Conservation (phyloP, 2,888 invertebrate genomes). For the Nysson spinosus region DNA sequence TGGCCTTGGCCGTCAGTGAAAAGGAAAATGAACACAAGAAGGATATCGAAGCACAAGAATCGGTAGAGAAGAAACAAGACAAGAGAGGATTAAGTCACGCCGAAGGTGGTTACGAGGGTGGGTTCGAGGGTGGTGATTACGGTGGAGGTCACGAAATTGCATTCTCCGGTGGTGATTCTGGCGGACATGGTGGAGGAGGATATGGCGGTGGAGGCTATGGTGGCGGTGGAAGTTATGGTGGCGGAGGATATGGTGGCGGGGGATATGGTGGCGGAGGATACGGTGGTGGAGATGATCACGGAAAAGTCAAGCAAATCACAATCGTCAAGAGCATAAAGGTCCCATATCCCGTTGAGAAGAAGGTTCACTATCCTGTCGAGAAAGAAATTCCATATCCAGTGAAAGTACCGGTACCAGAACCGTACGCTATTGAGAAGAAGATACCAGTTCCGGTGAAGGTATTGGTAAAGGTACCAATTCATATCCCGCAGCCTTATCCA, state of each 20-base stretch:
- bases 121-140: slow-evolving; percentile 65
- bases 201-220: slow-evolving; percentile 66
- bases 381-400: slow-evolving; percentile 81
- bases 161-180: no score
- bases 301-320: slow-evolving; percentile 71
- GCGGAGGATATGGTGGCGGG: slow-evolving; percentile 58
- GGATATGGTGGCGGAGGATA: slow-evolving; percentile 46
- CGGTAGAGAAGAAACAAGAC: slow-evolving; percentile 84
- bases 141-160: slow-evolving; percentile 49
- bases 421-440: slow-evolving; percentile 80
- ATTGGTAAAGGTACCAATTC: slow-evolving; percentile 77
- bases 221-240: no score
- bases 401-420: slow-evolving; percentile 78
- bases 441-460: slow-evolving; percentile 75
- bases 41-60: slow-evolving; percentile 25
- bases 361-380: slow-evolving; percentile 83
- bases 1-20: slow-evolving; percentile 64
- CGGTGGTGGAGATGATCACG: slow-evolving; percentile 60
- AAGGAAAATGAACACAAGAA: slow-evolving; percentile 41
- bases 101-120: slow-evolving; percentile 56
- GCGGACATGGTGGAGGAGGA: slow-evolving; percentile 62
- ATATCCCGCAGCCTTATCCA: slow-evolving; percentile 75
- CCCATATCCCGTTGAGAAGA: slow-evolving; percentile 84
- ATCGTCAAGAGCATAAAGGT: slow-evolving; percentile 77
- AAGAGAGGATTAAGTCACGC: slow-evolving; percentile 84